phyloP scores from a whole-genome alignment of 2,888 invertebrate species.

The Tipula helvola region DNA sequence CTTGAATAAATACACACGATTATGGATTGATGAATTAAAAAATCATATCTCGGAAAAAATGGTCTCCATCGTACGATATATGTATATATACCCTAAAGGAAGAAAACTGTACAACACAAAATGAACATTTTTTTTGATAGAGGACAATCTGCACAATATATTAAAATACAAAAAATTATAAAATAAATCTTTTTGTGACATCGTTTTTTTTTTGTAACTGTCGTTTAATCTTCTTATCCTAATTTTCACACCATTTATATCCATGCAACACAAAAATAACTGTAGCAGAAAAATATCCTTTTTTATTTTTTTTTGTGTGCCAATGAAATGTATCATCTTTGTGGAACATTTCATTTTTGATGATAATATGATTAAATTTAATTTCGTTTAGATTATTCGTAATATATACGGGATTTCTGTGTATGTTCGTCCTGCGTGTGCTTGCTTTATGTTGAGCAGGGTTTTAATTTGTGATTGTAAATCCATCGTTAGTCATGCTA shows the following conservation, averaged over 20 bases:
- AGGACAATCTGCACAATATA: not conserved
- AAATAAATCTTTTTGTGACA: not conserved
- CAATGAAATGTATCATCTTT: not conserved
- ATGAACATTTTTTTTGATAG: not conserved
- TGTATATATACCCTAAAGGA: no score
- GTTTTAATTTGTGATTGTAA: not conserved
- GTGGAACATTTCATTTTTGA: not conserved
- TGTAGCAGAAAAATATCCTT: not conserved
- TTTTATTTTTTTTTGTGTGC: not conserved
- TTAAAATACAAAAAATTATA: not conserved
- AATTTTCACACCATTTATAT: not conserved
- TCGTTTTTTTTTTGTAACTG: not conserved
- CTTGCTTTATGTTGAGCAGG: not conserved
- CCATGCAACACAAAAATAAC: not conserved
- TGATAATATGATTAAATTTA: not conserved
- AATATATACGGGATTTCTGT: not conserved
- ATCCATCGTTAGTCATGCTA: not conserved
- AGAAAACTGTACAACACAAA: no score
- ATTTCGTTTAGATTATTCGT: not conserved
- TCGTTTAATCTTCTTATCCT: conserved; percentile 4
- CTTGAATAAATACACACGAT: no score
- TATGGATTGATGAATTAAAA: no score
- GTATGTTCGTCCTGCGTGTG: not conserved
- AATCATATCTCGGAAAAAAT: no score
- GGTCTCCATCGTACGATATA: no score